Percentiles rank a stretch among this genome's conserved stretches.
phyloP scores from a whole-genome alignment of 2,113 vertebrate genomes.

The Agapornis roseicollis region DNA sequence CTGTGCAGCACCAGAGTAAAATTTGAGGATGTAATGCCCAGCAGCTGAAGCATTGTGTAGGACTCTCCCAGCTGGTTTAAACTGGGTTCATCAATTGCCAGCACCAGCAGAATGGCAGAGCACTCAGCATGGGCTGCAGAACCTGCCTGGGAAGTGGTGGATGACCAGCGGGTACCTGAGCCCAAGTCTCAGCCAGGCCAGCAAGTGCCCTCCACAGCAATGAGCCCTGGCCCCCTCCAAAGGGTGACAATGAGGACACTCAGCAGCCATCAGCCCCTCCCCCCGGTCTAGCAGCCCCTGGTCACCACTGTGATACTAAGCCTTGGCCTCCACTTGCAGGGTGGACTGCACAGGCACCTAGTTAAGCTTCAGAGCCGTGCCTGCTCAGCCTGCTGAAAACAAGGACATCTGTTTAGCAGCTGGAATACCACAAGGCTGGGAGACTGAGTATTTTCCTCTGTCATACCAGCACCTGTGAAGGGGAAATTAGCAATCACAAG shows the following conservation, averaged over 20 bases:
- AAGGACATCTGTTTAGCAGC: background rate
- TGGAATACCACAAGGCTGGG: background rate
- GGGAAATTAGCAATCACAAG: background rate
- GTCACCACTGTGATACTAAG: rapidly evolving
- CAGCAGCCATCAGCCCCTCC: background rate
- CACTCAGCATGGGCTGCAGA: rapidly evolving
- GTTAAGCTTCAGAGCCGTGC: background rate
- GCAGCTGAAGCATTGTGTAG: background rate
- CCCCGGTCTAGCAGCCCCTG: rapidly evolving
- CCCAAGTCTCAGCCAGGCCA: rapidly evolving
- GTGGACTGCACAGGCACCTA: background rate
- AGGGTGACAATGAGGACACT: background rate
- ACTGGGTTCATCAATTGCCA: background rate
- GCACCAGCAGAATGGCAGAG: background rate
- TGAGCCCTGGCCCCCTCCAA: background rate
- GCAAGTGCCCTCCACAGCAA: background rate
- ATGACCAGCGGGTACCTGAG: rapidly evolving
- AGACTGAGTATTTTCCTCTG: background rate
- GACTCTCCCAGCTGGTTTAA: background rate
- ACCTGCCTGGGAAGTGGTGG: background rate
- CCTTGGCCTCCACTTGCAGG: background rate
- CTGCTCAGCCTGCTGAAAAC: background rate
- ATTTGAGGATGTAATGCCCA: background rate
- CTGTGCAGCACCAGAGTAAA: background rate
- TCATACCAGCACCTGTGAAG: background rate